Base-by-base conservation (phyloP, 2,797 vertebrate species). In the Lophius americanus region DNA sequence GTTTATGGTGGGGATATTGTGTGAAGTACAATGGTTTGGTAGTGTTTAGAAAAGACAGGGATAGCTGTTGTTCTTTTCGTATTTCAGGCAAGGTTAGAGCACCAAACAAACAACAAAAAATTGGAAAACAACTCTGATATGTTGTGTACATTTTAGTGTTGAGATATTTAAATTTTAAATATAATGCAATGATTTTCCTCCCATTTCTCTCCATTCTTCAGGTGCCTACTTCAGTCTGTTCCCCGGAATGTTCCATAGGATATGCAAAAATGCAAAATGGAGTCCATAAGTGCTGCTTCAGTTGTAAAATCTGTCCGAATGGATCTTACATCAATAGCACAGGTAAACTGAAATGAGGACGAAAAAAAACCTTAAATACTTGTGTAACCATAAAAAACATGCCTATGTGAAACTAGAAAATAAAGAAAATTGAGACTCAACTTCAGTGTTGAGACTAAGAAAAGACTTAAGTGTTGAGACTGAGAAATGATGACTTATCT, bases 281-380 rank as follows among this genome's bases (percentile, higher is more conserved):
- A 38, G 46, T 77, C 36, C 81, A 93, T 9, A 73, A 70, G 8
- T 96, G 95, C 70, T 96, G 95, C 77, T 96, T 96, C 4, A 68
- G 67, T 0, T 95, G 95, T 72, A 37, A 71, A n/a, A 69, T 83
- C 14, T 94, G 92, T 76, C 55, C 51, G 2, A 77, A 54, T 12
- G 83, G 87, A 68, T 91, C 85, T 50, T 96, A 94, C 68, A 59
- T 94, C 55, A 96, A 96, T 83, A 78, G 2, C 41, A 86, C 89
- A 75, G 85, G 74, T 89, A 73, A 56, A 55, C 7, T 11, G 14
- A 23, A 32, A 42, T 3, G 33, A 36, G 2, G 4, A 9, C 9
- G 32, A 6, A 6, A 8, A 14, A 49, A 49, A 49, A 4, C 0
- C 3, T 23, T 23, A 23, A 23, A 23, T 23, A 23, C 23, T 23